Evolutionary conservation across 2,888 invertebrate genomes (phyloP).

Genomic region (Celastrina argiolus): DNA sequence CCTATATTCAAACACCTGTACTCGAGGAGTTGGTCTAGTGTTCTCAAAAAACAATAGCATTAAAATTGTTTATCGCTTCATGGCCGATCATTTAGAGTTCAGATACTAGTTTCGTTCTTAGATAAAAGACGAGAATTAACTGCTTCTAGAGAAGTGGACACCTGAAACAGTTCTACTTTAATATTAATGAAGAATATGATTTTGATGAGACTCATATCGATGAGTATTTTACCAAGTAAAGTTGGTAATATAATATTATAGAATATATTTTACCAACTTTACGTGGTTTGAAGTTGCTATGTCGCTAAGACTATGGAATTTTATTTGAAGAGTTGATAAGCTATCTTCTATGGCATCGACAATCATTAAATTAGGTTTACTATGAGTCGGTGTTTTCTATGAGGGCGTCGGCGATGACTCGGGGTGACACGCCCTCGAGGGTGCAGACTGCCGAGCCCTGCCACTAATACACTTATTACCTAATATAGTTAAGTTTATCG

Average conservation of each 20-base stretch:
- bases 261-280: too few species aligned
- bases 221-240: too few species aligned
- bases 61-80: neutral
- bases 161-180: neutral
- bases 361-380: neutral
- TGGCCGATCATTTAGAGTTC: neutral
- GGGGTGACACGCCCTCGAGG: conserved; percentile 21
- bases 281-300: too few species aligned
- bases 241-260: too few species aligned
- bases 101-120: neutral
- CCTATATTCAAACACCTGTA: neutral
- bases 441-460: neutral
- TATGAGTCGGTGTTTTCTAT: conserved; percentile 1
- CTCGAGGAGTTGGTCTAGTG: neutral
- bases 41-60: neutral
- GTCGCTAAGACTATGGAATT: neutral
- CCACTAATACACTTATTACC: conserved; percentile 11
- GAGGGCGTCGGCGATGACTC: conserved; percentile 16
- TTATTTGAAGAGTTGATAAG: neutral
- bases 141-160: too few species aligned
- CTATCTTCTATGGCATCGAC: neutral
- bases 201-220: too few species aligned
- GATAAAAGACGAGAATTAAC: too few species aligned
- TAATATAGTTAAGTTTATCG: neutral
- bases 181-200: too few species aligned